phyloP scores from a whole-genome alignment of 2,113 vertebrate species.

The Odocoileus virginianus region DNA sequence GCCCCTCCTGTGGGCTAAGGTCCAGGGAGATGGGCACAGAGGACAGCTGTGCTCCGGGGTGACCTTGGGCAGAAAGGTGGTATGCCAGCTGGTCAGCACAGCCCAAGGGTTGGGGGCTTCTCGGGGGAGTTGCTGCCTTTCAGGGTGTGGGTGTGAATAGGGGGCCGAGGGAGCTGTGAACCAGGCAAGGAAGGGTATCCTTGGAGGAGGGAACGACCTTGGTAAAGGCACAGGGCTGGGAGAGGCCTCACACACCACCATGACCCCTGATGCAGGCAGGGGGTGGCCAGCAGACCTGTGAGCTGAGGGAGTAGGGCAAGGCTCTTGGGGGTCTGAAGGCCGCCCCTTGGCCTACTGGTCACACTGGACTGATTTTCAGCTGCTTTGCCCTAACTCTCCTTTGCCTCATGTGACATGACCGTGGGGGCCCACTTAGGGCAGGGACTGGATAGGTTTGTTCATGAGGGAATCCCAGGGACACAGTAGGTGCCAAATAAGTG shows the following conservation, averaged over 20 bases:
- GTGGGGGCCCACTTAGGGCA: accelerated
- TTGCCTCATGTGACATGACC: accelerated
- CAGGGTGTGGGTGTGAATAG: not conserved
- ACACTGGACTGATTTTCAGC: accelerated
- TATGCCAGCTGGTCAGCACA: no score
- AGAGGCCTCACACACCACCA: accelerated
- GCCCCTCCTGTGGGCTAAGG: not conserved
- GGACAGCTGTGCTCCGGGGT: not conserved
- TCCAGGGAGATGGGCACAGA: not conserved
- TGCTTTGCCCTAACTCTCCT: not conserved
- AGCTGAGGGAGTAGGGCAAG: not conserved
- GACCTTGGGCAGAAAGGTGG: not conserved
- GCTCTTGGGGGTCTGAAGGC: not conserved
- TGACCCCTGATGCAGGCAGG: no score
- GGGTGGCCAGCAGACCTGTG: not conserved
- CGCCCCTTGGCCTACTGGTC: accelerated
- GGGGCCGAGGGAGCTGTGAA: not conserved
- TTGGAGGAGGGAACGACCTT: not conserved
- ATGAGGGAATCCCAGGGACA: not conserved
- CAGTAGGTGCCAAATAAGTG: not conserved
- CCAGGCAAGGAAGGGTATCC: accelerated
- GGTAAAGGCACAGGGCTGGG: not conserved
- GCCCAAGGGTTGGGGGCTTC: not conserved
- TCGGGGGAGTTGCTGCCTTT: not conserved
- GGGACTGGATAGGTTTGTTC: not conserved